A percentile compares a stretch with the other conserved stretches of the same genome.
phyloP scores from a whole-genome alignment of 2,797 vertebrate genomes.

The Presbytis comata region DNA sequence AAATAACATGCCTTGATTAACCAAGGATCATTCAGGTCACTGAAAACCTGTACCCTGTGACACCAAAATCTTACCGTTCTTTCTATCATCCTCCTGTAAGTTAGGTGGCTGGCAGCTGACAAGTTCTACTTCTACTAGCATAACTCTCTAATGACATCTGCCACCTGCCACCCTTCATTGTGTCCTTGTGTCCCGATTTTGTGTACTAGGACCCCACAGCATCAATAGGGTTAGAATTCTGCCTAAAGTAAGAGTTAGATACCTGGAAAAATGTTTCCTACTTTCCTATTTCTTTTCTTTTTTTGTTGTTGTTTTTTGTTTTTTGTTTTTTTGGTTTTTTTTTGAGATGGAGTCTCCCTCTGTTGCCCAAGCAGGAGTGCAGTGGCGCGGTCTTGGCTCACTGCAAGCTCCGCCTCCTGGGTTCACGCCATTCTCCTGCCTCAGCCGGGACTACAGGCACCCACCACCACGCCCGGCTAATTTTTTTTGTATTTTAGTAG shows the following conservation, averaged over 20 bases:
- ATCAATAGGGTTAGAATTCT: neutral
- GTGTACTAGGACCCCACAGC: neutral
- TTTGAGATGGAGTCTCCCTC: too few relatives aligned
- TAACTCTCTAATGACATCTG: neutral
- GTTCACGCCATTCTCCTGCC: too few relatives aligned
- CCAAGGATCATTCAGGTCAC: neutral
- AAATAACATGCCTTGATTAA: neutral
- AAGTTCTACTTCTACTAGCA: neutral
- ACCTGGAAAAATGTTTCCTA: constrained; percentile 10
- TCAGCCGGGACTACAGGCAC: too few relatives aligned
- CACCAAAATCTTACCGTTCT: neutral
- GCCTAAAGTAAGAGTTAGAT: constrained; percentile 14
- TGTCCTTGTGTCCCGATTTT: neutral
- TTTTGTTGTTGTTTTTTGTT: too few relatives aligned
- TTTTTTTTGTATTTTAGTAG: too few relatives aligned
- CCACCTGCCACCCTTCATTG: neutral
- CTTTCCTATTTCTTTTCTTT: neutral
- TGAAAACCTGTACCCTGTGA: neutral
- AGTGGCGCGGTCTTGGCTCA: too few relatives aligned
- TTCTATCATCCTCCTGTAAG: neutral
- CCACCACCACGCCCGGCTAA: too few relatives aligned
- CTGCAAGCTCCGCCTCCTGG: too few relatives aligned
- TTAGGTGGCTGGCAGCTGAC: neutral
- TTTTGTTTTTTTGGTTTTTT: too few relatives aligned
- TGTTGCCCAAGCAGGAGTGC: too few relatives aligned